Evolutionary conservation across 2,113 vertebrate genomes (phyloP), one percentile per base, ranked within the genome.

Genomic region (Anseranas semipalmata): DNA sequence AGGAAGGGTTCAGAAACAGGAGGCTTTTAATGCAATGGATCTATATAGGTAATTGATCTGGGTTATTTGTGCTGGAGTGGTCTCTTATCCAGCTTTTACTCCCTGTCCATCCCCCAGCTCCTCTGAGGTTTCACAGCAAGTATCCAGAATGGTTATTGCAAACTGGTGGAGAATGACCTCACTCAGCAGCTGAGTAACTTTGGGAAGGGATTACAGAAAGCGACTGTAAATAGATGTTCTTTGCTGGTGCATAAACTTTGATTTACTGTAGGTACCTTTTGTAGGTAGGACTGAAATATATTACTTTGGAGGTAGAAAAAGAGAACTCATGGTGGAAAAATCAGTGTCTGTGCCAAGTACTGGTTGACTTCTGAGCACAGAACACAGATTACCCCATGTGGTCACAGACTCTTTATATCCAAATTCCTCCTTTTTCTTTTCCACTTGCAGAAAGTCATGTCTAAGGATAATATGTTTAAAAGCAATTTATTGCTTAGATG

Each of bases 31-130:
- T 91, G 87, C 78, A 66, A 6, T 76, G 28, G 78, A 66, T 91
- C 74, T 87, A 4, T 96, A 85, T 58, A 76, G 78, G 59, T 92
- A 95, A 91, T 80, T 92, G 91, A 95, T 92, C 74, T 62, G 74
- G 55, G n/a, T 16, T 87, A 67, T 92, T 87, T 91, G 37, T 82
- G 33, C 50, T 71, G n/a, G 30, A 89, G 62, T 66, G 24, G 55
- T 82, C 53, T 96, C 48, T 78, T 6, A 68, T 68, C 62, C 66
- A 91, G 52, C 73, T 94, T 89, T 92, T 82, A 53, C 58, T 89
- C 52, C 9, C 20, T 67, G 8, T 79, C 56, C 85, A 17, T 86
- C 56, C n/a, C 33, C 32, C n/a, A 68, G 62, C 50, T 91, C 84
- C 60, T 93, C 74, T 87, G 87, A 73, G 77, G 19, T 92, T 96